Base-by-base conservation (phyloP, 1,140 invertebrate genomes). In the Musca vetustissima region DNA sequence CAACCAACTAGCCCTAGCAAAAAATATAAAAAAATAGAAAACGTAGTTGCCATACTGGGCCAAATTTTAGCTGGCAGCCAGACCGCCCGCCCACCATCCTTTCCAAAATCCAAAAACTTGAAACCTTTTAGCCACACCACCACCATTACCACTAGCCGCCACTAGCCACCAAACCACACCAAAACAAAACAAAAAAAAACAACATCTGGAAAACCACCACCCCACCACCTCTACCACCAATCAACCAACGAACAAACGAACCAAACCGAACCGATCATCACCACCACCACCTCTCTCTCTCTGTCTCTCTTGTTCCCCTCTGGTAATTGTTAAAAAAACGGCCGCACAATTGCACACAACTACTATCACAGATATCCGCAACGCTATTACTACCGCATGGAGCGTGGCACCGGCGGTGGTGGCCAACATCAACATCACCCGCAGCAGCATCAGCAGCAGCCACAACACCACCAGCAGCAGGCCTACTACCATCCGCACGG, bases 291-390 rank as follows among this genome's bases (percentile, higher is more conserved):
- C 17, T 68, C 47, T 59, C 17, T 69, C 52, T 49, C 28, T n/a
- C 49, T 25, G 11, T 68, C 47, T 59, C 17, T 69, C 52, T 49
- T 69, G 32, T 50, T 65, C 61, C 67, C 55, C 28, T 8, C 57
- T 50, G 36, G 59, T 11, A 47, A 68, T 61, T n/a, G n/a, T n/a
- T n/a, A n/a, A n/a, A n/a, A 61, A 25, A 53, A 78, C 78, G 80
- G 78, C 78, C 78, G 75, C 78, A 80, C 76, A 77, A 80, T 80
- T 80, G 78, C 78, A 80, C 78, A 80, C 77, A 80, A 80, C 75
- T 77, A 71, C 57, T 55, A 80, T 76, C 76, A 80, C 80, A 80
- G 78, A 80, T 78, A 80, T 69, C 78, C 78, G 73, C 75, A 79
- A 73, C 75, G 76, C 75, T 80, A 80, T 76, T 80, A 80, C 78